These are phyloP conservation scores for Zaprionus ornatus DNA, from an alignment of 1,140 invertebrate species.

Conservation along the genomic window DNA sequence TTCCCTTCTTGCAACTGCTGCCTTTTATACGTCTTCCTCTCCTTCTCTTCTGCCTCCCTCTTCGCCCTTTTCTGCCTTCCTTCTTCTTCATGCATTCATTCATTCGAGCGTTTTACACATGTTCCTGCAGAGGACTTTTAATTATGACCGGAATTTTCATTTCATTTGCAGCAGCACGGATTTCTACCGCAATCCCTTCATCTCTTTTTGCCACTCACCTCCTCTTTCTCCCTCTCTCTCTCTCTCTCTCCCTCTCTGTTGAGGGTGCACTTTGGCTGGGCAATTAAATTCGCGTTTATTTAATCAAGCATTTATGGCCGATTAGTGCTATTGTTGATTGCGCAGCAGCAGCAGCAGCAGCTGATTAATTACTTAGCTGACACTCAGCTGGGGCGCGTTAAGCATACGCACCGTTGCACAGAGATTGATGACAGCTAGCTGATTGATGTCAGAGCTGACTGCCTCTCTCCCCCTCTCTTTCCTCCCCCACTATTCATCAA, in stretches of 20 bases:
- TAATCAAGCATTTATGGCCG: constrained; percentile 50
- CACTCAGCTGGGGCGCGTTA: constrained; percentile 15
- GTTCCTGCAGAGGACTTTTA: background rate
- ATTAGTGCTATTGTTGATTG: constrained; percentile 56
- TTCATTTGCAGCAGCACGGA: background rate
- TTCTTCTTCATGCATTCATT: background rate
- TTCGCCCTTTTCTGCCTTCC: background rate
- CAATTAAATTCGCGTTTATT: constrained; percentile 30
- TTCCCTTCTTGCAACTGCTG: background rate
- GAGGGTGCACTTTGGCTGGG: background rate
- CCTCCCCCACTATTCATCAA: background rate
- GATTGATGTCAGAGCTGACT: constrained; percentile 6
- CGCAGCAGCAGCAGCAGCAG: background rate
- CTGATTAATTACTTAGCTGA: constrained; percentile 26
- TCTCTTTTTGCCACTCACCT: too few species aligned
- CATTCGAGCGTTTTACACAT: constrained; percentile 4
- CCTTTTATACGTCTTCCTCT: background rate
- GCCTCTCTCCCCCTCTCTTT: background rate
- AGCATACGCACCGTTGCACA: constrained; percentile 34
- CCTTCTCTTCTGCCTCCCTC: background rate
- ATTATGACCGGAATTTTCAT: constrained; percentile 1
- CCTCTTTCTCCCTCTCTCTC: too few species aligned
- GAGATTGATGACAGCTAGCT: constrained; percentile 30
- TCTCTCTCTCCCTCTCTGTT: too few species aligned
- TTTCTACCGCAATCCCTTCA: background rate